Base-by-base conservation (phyloP, 2,888 invertebrate genomes). In the Beris chalybata region DNA sequence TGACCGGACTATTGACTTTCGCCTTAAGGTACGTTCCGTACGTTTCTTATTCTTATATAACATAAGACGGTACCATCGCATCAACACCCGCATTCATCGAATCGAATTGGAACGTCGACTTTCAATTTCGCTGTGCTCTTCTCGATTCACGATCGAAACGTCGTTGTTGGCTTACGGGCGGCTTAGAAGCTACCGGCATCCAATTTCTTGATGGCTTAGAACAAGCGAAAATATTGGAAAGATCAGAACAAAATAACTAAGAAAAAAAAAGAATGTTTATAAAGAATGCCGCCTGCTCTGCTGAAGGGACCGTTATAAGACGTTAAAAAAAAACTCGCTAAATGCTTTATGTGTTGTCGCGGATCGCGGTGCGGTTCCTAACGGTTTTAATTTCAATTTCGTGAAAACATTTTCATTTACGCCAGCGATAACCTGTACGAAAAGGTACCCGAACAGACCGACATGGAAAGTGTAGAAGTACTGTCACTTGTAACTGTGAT, bases 401-500 rank as follows among this genome's bases (percentile, higher is more conserved):
- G 43, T 44, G 44, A 56, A 56, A 30, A 56, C 44, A 11, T 29
- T 44, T 56, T 44, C 11, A 44, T 56, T 56, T 44, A 31, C 12
- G n/a, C 32, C 12, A 11, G 54, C 32, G 32, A 32, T 54, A 54
- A 54, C 30, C n/a, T 31, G 54, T 32, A n/a, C 31, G 54, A 54
- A 32, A n/a, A 31, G 15, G 12, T n/a, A 54, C n/a, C 54, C 31
- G 4, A 7, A 5, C 32, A 32, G 12, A 54, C n/a, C 32, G 54
- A 54, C 54, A 54, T 54, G 30, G 54, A 54, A 54, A 54, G 54
- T 54, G 31, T 32, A 54, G n/a, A 32, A 54, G 54, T 54, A 54
- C 54, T 54, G 54, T 54, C 54, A 54, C 54, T 54, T 54, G 54
- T 54, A 54, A 54, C 54, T 54, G 54, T 54, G 54, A 32, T 54